These are phyloP conservation scores for Odontothrips loti DNA, from an alignment of 2,888 invertebrate genomes.

Conservation along the genomic window DNA sequence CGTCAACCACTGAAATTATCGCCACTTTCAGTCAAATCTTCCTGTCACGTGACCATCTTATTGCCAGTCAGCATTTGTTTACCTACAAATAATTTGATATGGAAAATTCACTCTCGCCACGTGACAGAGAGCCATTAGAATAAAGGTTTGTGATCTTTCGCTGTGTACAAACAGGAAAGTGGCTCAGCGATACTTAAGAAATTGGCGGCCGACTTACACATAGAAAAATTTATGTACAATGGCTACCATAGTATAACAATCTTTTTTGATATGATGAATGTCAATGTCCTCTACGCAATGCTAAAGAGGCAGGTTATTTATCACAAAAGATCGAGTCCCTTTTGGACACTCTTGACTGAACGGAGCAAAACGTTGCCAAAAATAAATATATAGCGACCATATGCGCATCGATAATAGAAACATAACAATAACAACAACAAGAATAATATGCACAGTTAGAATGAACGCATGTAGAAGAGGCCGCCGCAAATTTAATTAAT, in stretches of 20 bases:
- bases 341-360: background rate
- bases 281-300: conserved; percentile 1
- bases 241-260: background rate
- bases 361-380: conserved; percentile 17
- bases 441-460: background rate
- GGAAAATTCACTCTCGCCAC: background rate
- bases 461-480: background rate
- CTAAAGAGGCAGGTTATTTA: conserved; percentile 12
- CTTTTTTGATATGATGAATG: conserved; percentile 1
- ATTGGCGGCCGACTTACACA: background rate
- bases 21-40: background rate
- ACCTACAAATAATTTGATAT: background rate
- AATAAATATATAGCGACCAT: conserved; percentile 18
- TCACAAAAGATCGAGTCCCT: conserved; percentile 6
- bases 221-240: background rate
- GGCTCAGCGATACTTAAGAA: background rate
- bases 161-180: background rate
- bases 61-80: background rate
- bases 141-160: background rate
- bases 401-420: conserved; percentile 2
- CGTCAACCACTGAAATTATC: background rate
- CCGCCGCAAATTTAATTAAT: background rate
- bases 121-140: background rate
- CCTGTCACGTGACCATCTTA: background rate
- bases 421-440: conserved; percentile 15